Evolutionary conservation across 2,888 invertebrate genomes (phyloP), one percentile per base, ranked within the genome.

Genomic region (Bruchidius siliquastri): DNA sequence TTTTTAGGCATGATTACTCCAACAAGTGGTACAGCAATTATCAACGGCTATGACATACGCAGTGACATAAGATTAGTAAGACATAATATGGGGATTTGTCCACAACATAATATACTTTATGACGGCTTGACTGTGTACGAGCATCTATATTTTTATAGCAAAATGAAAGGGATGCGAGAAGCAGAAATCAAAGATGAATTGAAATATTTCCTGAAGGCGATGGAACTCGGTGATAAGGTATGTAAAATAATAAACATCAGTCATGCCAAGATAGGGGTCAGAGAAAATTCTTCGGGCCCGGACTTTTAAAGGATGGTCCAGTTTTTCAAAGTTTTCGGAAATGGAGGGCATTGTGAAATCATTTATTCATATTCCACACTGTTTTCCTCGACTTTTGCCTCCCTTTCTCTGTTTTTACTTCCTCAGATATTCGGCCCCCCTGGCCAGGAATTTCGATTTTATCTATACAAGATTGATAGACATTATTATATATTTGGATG

Each of bases 81-180:
- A 20, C 88, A 89, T 71, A 92, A 93, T 78, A 87, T 95, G 69
- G 95, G 95, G 0, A 87, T 95, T 22, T 95, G 95, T 87, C 96
- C 96, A 0, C 96, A 96, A 83, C 94, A 95, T 84, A 94, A 96
- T 85, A 92, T 95, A 6, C 88, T 96, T 0, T 96, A 96, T 84
- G 92, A 93, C 77, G 93, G 93, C 76, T 88, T 96, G 67, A 95
- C 95, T 0, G 95, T 96, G 0, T 88, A 88, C 22, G 95, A 96
- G 85, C 96, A 96, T 84, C 87, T 96, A 32, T 89, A 92, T 74
- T 96, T 96, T 87, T 96, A 93, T 82, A 91, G 93, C 69, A 90
- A 91, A 79, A 88, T 96, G 72, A 93, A 93, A 82, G 92, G 93
- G 0, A 86, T 91, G 68, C 82, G 84, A 4, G 89, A 89, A 0